phyloP scores from a whole-genome alignment of 2,113 vertebrate species.

The Glaucomys volans region DNA sequence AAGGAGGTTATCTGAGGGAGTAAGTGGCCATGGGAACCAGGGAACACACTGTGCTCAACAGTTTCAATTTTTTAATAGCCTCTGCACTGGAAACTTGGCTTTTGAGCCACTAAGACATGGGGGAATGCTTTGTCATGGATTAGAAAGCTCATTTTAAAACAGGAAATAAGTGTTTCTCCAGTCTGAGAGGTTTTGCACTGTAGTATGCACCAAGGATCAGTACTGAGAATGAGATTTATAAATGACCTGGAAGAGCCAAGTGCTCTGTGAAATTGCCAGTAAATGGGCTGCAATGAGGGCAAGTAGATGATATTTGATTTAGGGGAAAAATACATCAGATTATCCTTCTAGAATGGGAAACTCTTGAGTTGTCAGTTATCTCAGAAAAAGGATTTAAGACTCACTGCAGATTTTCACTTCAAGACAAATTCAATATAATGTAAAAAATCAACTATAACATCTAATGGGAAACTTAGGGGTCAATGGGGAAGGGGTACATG shows the following conservation, averaged over 20 bases:
- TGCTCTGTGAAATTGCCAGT: neutral
- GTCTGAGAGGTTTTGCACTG: neutral
- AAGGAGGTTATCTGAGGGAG: neutral
- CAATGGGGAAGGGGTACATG: neutral
- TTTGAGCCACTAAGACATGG: neutral
- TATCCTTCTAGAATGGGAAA: neutral
- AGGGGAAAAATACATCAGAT: neutral
- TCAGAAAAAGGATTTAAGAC: slow-evolving; percentile 32
- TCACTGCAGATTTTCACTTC: neutral
- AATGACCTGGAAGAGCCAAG: neutral
- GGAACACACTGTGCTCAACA: slow-evolving; percentile 45
- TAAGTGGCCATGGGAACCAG: slow-evolving; percentile 29
- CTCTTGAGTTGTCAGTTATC: neutral
- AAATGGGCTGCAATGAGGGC: neutral
- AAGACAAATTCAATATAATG: neutral
- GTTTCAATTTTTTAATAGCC: slow-evolving; percentile 51
- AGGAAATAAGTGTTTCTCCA: slow-evolving; percentile 54
- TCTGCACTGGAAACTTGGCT: slow-evolving; percentile 64
- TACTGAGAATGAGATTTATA: neutral
- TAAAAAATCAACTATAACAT: neutral
- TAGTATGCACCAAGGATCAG: neutral
- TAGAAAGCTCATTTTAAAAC: slow-evolving; percentile 49
- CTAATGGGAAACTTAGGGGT: neutral
- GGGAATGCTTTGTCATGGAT: neutral
- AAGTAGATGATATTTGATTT: neutral